Evolutionary conservation across 2,797 vertebrate species (phyloP), one percentile per base, ranked within the genome.

Genomic region (Netta rufina): DNA sequence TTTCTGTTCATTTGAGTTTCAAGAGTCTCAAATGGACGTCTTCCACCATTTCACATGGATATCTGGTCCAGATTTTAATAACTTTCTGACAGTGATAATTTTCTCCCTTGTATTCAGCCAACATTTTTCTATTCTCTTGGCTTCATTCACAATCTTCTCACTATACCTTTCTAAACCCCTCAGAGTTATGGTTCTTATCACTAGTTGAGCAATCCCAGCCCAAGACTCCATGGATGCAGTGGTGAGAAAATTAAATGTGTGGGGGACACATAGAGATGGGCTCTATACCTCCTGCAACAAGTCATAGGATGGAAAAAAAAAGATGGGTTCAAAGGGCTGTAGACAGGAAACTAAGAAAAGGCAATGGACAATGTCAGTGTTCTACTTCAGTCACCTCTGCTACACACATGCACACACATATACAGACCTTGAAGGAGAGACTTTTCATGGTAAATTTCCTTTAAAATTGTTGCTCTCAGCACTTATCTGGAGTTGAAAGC

Each of bases 91-190:
- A 77, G 10, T 38, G 28, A n/a, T 54, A 4, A 1, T 69, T 82
- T 60, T 71, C 54, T 39, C 18, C 28, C 41, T 71, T 64, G 66
- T 83, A 51, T 75, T 80, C 33, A 36, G 25, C 18, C 33, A 58
- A 27, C 7, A 8, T 51, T 78, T 27, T 66, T 58, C 9, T 61
- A 80, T 84, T 86, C 67, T 57, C 58, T 51, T 72, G 8, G 8
- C 84, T 92, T 86, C 1, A 6, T 80, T 88, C n/a, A 15, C 19
- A 18, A 67, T 62, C 45, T 11, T 70, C 47, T 92, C 32, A 51
- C 15, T 45, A 41, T 57, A 43, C 24, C 28, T 61, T 92, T 90
- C 56, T 84, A 89, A 95, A 71, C 22, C 30, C 51, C 32, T 69
- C 65, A 57, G 9, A 81, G 1, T 78, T 91, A 85, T 3, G 11